Percentiles rank a stretch among this genome's conserved stretches.
Evolutionary conservation across 2,797 vertebrate genomes (phyloP).

Genomic region (Mormyrus proboscirostris): DNA sequence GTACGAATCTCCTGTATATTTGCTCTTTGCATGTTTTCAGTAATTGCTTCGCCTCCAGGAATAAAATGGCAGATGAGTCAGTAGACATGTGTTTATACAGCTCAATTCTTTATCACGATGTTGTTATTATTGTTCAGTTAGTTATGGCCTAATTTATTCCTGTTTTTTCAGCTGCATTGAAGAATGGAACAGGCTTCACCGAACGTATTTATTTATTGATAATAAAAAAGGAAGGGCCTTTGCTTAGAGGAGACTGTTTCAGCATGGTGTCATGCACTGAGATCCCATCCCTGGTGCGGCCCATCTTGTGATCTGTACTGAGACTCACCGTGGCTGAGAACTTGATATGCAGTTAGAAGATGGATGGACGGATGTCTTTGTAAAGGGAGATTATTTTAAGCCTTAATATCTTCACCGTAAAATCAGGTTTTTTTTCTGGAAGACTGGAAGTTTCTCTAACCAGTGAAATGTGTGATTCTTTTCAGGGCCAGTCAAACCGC

Average conservation of each 20-base stretch:
- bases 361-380: not conserved
- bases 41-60: not conserved
- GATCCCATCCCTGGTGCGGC: not conserved
- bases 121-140: not conserved
- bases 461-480: not conserved
- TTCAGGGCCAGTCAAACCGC: not conserved
- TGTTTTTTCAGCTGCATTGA: not conserved
- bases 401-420: not conserved
- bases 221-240: not conserved
- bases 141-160: not conserved
- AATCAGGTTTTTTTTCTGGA: not conserved
- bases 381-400: not conserved
- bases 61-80: not conserved
- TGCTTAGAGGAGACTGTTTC: not conserved
- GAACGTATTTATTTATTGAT: not conserved
- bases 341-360: not conserved
- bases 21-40: not conserved
- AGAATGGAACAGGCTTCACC: not conserved
- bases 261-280: not conserved
- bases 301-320: not conserved
- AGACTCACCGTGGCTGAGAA: not conserved
- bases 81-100: not conserved
- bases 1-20: not conserved
- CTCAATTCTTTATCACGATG: not conserved
- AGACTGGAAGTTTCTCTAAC: not conserved